Conservation (phyloP, 1,140 invertebrate species). For the Parasteatoda tepidariorum region DNA sequence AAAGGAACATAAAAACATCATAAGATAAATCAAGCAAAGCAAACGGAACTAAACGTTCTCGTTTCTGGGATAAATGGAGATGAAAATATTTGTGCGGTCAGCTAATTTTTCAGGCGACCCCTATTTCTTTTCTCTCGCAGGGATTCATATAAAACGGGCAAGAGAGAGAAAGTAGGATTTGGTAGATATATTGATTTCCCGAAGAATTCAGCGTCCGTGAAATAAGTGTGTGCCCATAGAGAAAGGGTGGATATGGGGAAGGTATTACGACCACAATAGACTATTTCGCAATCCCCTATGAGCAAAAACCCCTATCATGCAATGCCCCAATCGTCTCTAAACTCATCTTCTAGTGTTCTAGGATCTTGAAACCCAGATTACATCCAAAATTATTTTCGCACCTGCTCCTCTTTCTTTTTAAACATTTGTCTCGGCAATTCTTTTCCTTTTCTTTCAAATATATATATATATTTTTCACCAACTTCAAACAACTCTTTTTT, state of each 20-base stretch:
- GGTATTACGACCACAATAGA: conserved; percentile 57
- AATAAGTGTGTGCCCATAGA: conserved; percentile 53
- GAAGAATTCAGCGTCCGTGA: conserved; percentile 29
- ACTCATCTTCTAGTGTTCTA: conserved; percentile 22
- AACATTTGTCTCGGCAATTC: conserved; percentile 31
- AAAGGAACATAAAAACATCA: too few species aligned
- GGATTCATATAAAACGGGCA: conserved; percentile 25
- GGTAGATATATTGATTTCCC: conserved; percentile 60
- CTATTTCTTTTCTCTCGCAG: conserved; percentile 17
- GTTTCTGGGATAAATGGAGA: too few species aligned
- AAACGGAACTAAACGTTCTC: too few species aligned
- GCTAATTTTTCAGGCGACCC: conserved; percentile 19
- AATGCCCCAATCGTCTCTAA: conserved; percentile 48
- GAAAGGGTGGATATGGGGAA: neutral
- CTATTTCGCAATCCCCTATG: conserved; percentile 27
- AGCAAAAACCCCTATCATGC: conserved; percentile 39
- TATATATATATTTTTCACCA: neutral
- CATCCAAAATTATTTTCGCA: conserved; percentile 60
- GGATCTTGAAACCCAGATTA: conserved; percentile 57
- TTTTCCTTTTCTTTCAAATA: neutral
- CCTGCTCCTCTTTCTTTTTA: conserved; percentile 52
- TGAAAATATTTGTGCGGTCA: neutral
- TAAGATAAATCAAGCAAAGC: too few species aligned
- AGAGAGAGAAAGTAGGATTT: conserved; percentile 47
- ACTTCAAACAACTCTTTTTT: neutral